phyloP scores from a whole-genome alignment of 2,797 vertebrate species.

The Tauraco hartlaubi region DNA sequence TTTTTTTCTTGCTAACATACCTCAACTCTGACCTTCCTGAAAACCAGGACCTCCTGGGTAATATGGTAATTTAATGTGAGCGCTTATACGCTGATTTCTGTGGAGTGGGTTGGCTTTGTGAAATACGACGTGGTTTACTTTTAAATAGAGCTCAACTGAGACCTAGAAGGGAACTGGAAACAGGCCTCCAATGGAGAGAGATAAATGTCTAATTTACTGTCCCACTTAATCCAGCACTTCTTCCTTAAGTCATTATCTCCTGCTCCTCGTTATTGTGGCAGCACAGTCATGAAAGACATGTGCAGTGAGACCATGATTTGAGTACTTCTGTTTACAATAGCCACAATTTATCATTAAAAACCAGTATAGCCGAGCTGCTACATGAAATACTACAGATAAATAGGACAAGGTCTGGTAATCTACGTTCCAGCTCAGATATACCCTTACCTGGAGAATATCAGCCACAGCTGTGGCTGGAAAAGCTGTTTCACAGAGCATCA shows the following conservation, averaged over 20 bases:
- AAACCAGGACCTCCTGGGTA: constrained; percentile 67
- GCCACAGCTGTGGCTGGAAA: background rate
- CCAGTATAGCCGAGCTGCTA: constrained; percentile 43
- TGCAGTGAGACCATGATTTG: constrained; percentile 68
- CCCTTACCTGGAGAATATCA: constrained; percentile 28
- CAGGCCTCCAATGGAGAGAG: constrained; percentile 71
- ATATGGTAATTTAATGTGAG: constrained; percentile 71
- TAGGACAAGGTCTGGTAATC: constrained; percentile 36
- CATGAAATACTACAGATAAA: constrained; percentile 63
- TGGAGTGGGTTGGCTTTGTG: constrained; percentile 55
- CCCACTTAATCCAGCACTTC: constrained; percentile 74
- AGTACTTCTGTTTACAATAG: constrained; percentile 73
- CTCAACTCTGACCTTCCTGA: constrained; percentile 70
- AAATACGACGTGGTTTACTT: constrained; percentile 74
- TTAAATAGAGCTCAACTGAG: constrained; percentile 71
- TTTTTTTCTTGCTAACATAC: constrained; percentile 63
- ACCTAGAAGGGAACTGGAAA: constrained; percentile 63
- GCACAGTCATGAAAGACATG: constrained; percentile 61
- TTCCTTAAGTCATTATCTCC: constrained; percentile 75
- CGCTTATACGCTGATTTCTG: constrained; percentile 55
- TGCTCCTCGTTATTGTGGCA: constrained; percentile 72
- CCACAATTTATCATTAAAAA: constrained; percentile 70
- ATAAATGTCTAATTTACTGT: constrained; percentile 79
- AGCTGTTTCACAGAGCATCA: background rate
- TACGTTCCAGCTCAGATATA: background rate